phyloP scores from a whole-genome alignment of 2,888 invertebrate genomes.

The Saturnia japonica region DNA sequence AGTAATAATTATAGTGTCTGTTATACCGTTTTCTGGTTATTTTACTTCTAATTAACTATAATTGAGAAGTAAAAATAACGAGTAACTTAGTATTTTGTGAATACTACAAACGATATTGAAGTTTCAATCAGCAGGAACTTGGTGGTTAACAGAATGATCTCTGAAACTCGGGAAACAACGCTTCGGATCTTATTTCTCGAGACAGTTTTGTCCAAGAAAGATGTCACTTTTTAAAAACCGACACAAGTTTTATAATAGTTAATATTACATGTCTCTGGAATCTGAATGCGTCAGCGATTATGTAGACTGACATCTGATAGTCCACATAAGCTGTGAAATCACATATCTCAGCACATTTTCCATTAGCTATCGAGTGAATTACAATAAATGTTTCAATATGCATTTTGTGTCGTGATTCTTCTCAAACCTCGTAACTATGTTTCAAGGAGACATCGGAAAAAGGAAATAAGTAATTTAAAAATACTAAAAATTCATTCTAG shows the following conservation, averaged over 20 bases:
- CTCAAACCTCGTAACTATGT: background rate
- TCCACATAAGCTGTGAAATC: background rate
- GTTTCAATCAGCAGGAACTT: no score
- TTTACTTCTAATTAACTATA: background rate
- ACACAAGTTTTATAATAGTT: no score
- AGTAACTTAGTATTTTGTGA: no score
- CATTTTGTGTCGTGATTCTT: background rate
- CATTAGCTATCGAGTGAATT: background rate
- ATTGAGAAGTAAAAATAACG: background rate
- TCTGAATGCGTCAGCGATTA: no score
- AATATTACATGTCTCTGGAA: no score
- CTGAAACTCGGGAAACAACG: no score
- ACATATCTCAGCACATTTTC: background rate
- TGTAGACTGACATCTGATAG: background rate
- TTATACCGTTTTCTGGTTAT: background rate
- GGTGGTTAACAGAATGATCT: no score
- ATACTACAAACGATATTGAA: no score
- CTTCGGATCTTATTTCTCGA: no score
- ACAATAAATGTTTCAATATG: background rate
- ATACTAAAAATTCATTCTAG: no score
- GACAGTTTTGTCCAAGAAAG: no score
- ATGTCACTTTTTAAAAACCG: no score
- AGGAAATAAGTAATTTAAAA: background rate
- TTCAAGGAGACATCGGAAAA: background rate
- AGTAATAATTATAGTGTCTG: background rate